A percentile compares a stretch with the other conserved stretches of the same genome.
These are phyloP conservation scores for Bellardia bayeri DNA, from an alignment of 2,888 invertebrate genomes.

Conservation along the genomic window DNA sequence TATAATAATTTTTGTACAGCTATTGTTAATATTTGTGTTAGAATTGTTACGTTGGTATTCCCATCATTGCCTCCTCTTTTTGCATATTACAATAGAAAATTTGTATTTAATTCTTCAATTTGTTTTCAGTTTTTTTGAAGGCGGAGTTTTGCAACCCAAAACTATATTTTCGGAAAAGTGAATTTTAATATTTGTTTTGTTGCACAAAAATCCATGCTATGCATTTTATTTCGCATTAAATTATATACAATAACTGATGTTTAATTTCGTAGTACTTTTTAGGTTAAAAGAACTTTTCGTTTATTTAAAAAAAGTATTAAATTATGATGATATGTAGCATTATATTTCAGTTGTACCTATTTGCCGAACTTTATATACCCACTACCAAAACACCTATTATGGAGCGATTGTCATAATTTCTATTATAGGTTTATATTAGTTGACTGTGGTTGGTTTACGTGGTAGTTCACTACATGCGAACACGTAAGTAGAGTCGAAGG, in stretches of 20 bases:
- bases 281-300: not conserved
- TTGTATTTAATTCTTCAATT: constrained; percentile 6
- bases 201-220: not conserved
- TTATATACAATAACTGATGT: not conserved
- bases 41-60: not conserved
- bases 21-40: constrained; percentile 22
- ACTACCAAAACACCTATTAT: no score
- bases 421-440: no score
- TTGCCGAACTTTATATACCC: not conserved
- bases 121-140: constrained; percentile 14
- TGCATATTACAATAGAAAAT: not conserved
- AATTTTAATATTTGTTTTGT: constrained; percentile 26
- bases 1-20: constrained; percentile 47
- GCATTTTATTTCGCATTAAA: not conserved
- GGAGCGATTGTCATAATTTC: no score
- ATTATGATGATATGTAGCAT: constrained; percentile 8
- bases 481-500: no score
- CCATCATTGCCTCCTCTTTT: no score
- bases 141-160: constrained; percentile 15
- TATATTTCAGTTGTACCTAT: not conserved
- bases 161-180: not conserved
- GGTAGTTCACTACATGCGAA: no score
- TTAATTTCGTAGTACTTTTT: not conserved
- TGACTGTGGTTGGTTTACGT: no score
- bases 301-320: not conserved